Evolutionary conservation across 2,113 vertebrate species (phyloP).

Genomic region (Nymphicus hollandicus): DNA sequence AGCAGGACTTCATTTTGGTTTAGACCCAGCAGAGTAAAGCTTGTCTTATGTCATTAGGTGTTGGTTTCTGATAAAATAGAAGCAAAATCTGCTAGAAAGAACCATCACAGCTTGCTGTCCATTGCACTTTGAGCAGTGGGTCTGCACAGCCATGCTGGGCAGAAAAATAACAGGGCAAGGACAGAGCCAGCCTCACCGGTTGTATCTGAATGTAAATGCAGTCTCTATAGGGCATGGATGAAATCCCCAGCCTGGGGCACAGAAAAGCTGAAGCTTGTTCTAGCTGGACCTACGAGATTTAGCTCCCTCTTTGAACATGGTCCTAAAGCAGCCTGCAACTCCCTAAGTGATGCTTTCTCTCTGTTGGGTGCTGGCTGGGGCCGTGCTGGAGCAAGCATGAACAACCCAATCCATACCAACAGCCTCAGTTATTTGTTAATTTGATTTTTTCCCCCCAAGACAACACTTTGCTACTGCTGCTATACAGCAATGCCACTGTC

Average conservation of each 20-base stretch:
- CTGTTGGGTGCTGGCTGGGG: background rate
- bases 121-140: background rate
- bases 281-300: background rate
- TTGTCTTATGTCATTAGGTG: background rate
- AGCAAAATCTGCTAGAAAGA: background rate
- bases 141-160: background rate
- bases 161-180: background rate
- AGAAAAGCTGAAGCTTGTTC: background rate
- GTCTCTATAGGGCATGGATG: background rate
- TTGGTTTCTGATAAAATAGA: background rate
- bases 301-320: background rate
- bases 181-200: background rate
- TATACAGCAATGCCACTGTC: background rate
- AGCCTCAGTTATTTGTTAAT: background rate
- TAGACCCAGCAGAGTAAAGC: background rate
- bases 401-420: background rate
- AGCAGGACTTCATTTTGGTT: background rate
- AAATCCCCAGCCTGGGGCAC: background rate
- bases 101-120: background rate
- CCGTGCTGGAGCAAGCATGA: background rate
- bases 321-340: background rate
- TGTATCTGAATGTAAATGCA: background rate
- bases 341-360: background rate
- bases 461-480: background rate
- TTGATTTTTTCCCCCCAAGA: fast-evolving